Evolutionary conservation across 2,888 invertebrate genomes (phyloP), one percentile per base, ranked within the genome.

Genomic region (Caenorhabditis sp.): DNA sequence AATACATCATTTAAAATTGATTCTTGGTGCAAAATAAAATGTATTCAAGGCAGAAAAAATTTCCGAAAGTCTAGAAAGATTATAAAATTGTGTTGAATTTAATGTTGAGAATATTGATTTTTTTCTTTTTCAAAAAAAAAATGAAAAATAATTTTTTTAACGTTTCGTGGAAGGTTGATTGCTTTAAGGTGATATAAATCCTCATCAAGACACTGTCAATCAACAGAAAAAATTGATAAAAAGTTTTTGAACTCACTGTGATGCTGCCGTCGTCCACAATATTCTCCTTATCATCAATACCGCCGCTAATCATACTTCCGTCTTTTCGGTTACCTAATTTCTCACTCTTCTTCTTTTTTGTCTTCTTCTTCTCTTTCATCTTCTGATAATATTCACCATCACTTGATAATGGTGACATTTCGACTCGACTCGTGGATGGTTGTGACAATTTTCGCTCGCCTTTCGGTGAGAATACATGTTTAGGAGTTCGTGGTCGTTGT

Each of bases 261-360:
- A 67, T 58, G 20, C 36, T 53, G 8, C 62, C 62, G 54, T 43
- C 49, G 25, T 43, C 26, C 3, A 50, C 57, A 26, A 67, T 23
- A 60, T 72, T 72, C 38, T 72, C 71, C 60, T 72, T 72, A 31
- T 72, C 71, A 17, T 63, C 63, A 43, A 43, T 43, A 17, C 43
- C 43, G 12, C 43, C 43, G 14, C 43, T 43, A 43, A 14, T 43
- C 43, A 43, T 10, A 43, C 14, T 43, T 43, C 43, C 43, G 17
- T 43, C 43, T 14, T 43, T 43, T 43, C 17, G 7, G 17, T 17
- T 43, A 10, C 43, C 43, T 17, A 43, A 17, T 17, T 56, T 26
- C 14, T 56, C 60, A 26, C 25, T 17, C 7, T 26, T 26, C 60
- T 49, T 25, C 17, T 26, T n/a, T 49, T 17, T 43, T 8, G 7